A percentile compares a stretch with the other conserved stretches of the same genome.
phyloP scores from a whole-genome alignment of 2,113 vertebrate genomes.

The Leptodactylus fuscus region DNA sequence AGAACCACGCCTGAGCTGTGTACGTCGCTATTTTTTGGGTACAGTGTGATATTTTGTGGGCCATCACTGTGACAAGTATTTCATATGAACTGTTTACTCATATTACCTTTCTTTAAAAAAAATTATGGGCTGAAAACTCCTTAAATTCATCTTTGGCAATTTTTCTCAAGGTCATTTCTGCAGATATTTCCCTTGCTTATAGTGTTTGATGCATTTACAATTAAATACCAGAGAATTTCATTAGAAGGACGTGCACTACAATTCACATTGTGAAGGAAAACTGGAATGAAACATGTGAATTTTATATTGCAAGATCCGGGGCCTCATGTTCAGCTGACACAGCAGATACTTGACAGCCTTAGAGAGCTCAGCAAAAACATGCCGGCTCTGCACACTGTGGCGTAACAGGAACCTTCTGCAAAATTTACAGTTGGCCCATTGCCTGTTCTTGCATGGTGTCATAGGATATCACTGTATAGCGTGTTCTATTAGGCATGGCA shows the following conservation, averaged over 20 bases:
- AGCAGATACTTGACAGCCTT: constrained; percentile 29
- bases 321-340: constrained; percentile 14
- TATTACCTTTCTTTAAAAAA: too few relatives aligned
- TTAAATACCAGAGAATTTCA: neutral
- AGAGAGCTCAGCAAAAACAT: constrained; percentile 11
- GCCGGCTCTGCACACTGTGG: constrained; percentile 27
- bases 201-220: neutral
- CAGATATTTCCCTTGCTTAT: neutral
- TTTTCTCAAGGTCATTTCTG: neutral
- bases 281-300: constrained; percentile 16
- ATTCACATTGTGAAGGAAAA: neutral
- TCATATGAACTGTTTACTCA: too few relatives aligned
- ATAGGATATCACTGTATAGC: neutral
- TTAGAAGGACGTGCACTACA: neutral
- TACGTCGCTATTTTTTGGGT: too few relatives aligned
- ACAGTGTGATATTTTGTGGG: too few relatives aligned
- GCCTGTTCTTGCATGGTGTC: neutral
- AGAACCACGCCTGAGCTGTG: too few relatives aligned
- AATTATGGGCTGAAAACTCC: too few relatives aligned
- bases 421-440: constrained; percentile 2
- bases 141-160: neutral
- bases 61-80: too few relatives aligned
- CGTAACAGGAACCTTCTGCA: constrained; percentile 6
- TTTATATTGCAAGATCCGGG: neutral
- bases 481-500: neutral